Evolutionary conservation across 2,113 vertebrate genomes (phyloP), one percentile per base, ranked within the genome.

Genomic region (Cyanocitta stelleri): DNA sequence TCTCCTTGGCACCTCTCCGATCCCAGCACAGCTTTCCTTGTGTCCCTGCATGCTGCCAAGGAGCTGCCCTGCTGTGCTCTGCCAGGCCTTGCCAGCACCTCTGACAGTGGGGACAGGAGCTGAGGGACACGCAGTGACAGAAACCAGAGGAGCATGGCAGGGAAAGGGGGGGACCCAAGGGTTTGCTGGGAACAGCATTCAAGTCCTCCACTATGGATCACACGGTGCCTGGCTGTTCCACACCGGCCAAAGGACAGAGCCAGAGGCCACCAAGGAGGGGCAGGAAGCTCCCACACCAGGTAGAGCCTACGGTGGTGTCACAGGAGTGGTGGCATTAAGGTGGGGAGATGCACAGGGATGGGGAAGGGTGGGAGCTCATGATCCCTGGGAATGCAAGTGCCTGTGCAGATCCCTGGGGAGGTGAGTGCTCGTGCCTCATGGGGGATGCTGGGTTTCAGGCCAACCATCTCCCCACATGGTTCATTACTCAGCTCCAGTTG

Each of bases 251-350:
- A 62, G 21, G 48, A 3, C 24, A 79, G 19, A 16, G 16, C 11
- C 55, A 80, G 73, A 30, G 37, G 26, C 29, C 30, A n/a, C 13
- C 43, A n/a, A 13, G 59, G 37, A 72, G 49, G 37, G 11, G 7
- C 37, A 83, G 87, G 49, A 43, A 35, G 23, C 6, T 59, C 30
- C 54, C 24, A 14, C 3, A 5, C 1, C 14, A 30, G 16, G 56
- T 0, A 12, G n/a, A 44, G 46, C 27, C 21, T 33, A 5, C 0
- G 1, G 43, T 21, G 24, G 44, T 22, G 23, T 7, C 72, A 48
- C 37, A 77, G 27, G 17, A 16, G 22, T 0, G 22, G 43, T 71
- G 79, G 29, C 44, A 33, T 6, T 14, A 7, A 27, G 16, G 39
- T 29, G 35, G 39, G 58, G 55, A 74, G 23, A 9, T 7, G 27